Evolutionary conservation across 2,797 vertebrate species (phyloP).

Genomic region (Sylvilagus floridanus): DNA sequence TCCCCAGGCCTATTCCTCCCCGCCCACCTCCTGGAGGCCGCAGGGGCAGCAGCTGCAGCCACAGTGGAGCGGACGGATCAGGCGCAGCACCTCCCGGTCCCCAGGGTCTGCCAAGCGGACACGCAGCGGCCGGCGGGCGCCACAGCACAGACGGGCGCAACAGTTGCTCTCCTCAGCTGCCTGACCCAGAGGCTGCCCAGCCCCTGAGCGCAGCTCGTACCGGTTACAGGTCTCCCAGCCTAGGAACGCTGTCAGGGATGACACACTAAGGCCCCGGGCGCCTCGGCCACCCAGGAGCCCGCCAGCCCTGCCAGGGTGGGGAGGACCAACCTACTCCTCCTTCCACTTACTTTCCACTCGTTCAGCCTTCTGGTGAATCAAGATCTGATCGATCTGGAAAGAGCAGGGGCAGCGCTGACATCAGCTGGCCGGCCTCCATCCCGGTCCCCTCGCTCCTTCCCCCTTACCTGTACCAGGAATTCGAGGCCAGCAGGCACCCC

Average conservation of each 20-base stretch:
- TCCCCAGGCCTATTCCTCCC: not conserved
- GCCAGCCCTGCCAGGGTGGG: not conserved
- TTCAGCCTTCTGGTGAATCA: conserved; percentile 94
- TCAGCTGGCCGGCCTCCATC: not conserved
- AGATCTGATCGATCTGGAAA: conserved; percentile 92
- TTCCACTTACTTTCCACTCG: conserved; percentile 90
- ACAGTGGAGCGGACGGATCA: conserved; percentile 93
- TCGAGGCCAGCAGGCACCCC: conserved; percentile 92
- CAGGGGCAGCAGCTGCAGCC: conserved; percentile 94
- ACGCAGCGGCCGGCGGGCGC: conserved; percentile 92
- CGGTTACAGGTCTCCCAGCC: conserved; percentile 93
- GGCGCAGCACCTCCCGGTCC: conserved; percentile 92
- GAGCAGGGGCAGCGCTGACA: not conserved
- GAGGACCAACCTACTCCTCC: not conserved
- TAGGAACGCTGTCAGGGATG: conserved; percentile 87
- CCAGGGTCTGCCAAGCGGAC: conserved; percentile 92
- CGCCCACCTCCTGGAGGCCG: conserved; percentile 93
- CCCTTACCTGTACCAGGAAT: conserved; percentile 92
- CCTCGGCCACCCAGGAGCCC: not conserved
- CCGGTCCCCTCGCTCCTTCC: not conserved
- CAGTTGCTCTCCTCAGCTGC: conserved; percentile 94
- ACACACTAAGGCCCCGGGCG: not conserved
- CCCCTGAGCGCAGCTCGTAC: conserved; percentile 93
- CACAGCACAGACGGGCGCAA: conserved; percentile 94
- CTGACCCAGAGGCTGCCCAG: conserved; percentile 92